phyloP scores from a whole-genome alignment of 2,888 invertebrate species.

The Chymomyza caudatula region DNA sequence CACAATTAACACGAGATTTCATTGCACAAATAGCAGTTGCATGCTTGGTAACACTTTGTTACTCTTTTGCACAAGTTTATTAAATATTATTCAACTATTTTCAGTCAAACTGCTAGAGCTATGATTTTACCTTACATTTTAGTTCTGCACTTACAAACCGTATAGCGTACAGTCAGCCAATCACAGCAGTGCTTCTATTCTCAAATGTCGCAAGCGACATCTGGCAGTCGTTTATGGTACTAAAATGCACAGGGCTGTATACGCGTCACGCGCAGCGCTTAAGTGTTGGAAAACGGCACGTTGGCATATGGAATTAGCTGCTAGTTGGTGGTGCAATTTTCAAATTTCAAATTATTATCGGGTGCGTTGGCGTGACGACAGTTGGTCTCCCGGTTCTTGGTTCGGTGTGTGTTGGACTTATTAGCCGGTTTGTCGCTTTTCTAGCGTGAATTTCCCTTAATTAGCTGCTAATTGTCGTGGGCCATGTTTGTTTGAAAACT shows the following conservation, averaged over 20 bases:
- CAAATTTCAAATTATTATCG: neutral
- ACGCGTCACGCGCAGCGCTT: constrained; percentile 11
- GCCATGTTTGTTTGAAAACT: neutral
- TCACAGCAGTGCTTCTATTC: constrained; percentile 62
- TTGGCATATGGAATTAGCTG: constrained; percentile 34
- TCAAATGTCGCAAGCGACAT: constrained; percentile 44
- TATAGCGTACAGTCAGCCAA: constrained; percentile 62
- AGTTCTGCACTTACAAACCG: constrained; percentile 50
- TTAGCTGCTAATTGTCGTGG: neutral
- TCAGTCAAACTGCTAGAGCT: constrained; percentile 55
- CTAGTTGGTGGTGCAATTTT: neutral
- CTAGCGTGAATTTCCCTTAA: neutral
- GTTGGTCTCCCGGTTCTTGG: neutral
- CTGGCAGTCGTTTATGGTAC: constrained; percentile 53
- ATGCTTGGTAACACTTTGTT: constrained; percentile 34
- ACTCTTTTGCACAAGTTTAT: constrained; percentile 32
- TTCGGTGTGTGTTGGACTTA: neutral
- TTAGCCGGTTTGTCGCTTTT: neutral
- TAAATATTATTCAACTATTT: constrained; percentile 57
- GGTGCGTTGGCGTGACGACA: neutral
- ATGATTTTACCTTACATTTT: constrained; percentile 65
- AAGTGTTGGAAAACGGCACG: neutral
- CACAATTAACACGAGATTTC: constrained; percentile 24
- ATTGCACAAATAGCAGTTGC: constrained; percentile 28
- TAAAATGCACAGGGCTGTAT: constrained; percentile 39